phyloP scores from a whole-genome alignment of 2,113 vertebrate species.

The Anolis sagrei region DNA sequence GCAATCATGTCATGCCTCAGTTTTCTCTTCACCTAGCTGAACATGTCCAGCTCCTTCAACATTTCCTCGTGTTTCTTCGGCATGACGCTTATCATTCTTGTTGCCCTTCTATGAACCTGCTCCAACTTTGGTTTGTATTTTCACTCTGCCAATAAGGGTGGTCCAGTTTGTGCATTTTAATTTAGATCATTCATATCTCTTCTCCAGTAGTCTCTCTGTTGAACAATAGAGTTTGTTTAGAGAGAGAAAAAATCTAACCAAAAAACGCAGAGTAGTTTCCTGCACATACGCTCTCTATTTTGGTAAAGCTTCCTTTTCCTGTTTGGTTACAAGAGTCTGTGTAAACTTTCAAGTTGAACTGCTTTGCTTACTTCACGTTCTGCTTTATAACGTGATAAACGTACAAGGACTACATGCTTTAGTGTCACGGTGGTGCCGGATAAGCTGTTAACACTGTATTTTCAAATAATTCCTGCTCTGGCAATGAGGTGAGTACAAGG shows the following conservation, averaged over 20 bases:
- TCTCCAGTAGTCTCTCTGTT: conserved; percentile 12
- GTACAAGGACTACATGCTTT: background rate
- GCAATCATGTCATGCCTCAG: too few relatives aligned
- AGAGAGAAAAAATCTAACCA: background rate
- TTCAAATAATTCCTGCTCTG: conserved; percentile 42
- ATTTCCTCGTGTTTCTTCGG: too few relatives aligned
- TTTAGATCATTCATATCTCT: conserved; percentile 12
- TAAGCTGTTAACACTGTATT: fast-evolving
- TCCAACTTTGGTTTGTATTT: background rate
- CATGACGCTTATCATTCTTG: too few relatives aligned
- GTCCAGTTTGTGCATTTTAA: conserved; percentile 2
- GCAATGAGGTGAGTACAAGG: conserved; percentile 68
- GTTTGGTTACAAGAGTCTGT: conserved; percentile 58
- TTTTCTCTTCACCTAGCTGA: too few relatives aligned
- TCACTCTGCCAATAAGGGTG: conserved; percentile 29
- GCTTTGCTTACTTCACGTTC: conserved; percentile 50
- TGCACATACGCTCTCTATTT: conserved; percentile 60
- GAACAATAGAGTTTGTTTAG: conserved; percentile 44
- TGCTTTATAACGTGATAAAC: conserved; percentile 49
- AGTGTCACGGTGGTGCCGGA: conserved; percentile 36
- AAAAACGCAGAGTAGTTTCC: conserved; percentile 61
- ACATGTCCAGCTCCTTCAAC: too few relatives aligned
- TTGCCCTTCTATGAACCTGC: too few relatives aligned
- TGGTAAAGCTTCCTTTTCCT: conserved; percentile 74
- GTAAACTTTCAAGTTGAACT: conserved; percentile 45